Evolutionary conservation across 2,888 invertebrate species (phyloP).

Genomic region (Cyrtodaria siliqua): DNA sequence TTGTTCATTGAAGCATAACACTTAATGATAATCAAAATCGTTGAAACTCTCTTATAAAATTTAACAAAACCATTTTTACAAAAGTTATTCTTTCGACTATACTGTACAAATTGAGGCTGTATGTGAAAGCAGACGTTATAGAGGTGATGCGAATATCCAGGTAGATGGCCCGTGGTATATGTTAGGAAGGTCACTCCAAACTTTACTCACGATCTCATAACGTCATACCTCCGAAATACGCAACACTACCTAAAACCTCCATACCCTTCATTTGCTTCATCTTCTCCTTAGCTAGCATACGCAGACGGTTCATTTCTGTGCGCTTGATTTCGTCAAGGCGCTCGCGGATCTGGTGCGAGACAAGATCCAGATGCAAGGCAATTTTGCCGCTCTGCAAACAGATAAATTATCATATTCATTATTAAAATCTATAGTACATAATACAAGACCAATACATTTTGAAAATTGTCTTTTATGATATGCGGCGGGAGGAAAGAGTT

Average conservation of each 20-base stretch:
- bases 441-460: no score
- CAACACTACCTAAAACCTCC: constrained; percentile 75
- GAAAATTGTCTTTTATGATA: no score
- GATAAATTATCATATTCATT: background rate
- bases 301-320: constrained; percentile 93
- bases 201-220: constrained; percentile 34
- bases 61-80: no score
- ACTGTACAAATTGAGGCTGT: constrained; percentile 1
- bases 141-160: constrained; percentile 1
- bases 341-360: constrained; percentile 94
- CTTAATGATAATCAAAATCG: no score
- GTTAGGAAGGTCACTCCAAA: constrained; percentile 34
- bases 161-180: background rate
- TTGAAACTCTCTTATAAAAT: no score
- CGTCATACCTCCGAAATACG: constrained; percentile 74
- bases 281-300: constrained; percentile 88
- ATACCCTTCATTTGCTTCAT: constrained; percentile 80
- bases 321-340: constrained; percentile 97
- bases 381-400: constrained; percentile 93
- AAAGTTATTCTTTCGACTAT: no score
- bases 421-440: no score
- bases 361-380: constrained; percentile 95
- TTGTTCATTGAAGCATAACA: no score
- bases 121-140: constrained; percentile 10
- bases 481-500: no score